phyloP scores from a whole-genome alignment of 2,797 vertebrate genomes.

The Garrulus glandarius region DNA sequence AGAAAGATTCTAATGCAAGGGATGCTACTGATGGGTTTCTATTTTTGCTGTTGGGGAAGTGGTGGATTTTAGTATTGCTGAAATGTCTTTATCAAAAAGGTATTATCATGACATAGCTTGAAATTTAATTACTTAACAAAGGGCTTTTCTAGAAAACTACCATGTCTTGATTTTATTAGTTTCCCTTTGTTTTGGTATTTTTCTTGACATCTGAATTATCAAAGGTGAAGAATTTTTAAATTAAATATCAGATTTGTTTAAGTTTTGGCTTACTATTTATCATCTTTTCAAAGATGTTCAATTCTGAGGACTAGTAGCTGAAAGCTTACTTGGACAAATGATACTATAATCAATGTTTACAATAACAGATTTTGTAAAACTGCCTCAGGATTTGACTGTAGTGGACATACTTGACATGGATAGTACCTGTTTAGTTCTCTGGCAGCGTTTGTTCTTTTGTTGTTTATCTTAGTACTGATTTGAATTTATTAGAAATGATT shows the following conservation, averaged over 20 bases:
- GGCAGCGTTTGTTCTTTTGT: background rate
- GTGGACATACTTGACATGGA: background rate
- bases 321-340: background rate
- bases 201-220: background rate
- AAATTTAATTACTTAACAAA: background rate
- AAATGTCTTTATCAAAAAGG: background rate
- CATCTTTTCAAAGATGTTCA: background rate
- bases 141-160: background rate
- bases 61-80: background rate
- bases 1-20: background rate
- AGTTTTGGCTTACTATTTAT: background rate
- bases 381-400: background rate
- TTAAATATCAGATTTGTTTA: background rate
- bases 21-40: background rate
- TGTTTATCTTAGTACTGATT: background rate
- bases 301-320: background rate
- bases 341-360: background rate
- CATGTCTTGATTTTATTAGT: background rate
- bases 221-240: background rate
- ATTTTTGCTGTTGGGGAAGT: background rate
- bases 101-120: background rate
- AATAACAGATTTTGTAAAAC: background rate
- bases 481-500: slow-evolving; percentile 17
- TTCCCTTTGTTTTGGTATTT: background rate
- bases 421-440: background rate